These are phyloP conservation scores for Drosophila prolongata DNA, from an alignment of 2,888 invertebrate genomes.

Conservation along the genomic window DNA sequence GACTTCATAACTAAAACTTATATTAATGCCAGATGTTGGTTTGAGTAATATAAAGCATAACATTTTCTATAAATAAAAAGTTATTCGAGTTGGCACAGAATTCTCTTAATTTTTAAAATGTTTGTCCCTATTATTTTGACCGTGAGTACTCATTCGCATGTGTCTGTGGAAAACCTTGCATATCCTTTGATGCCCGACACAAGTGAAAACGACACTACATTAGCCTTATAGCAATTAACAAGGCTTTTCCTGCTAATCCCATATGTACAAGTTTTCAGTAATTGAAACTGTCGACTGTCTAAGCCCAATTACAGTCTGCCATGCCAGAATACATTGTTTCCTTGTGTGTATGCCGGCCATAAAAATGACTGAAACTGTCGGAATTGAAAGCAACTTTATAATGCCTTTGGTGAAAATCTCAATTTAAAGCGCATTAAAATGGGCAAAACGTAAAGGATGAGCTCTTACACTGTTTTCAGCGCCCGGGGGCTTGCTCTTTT, in stretches of 20 bases:
- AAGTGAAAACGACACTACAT: conserved; percentile 55
- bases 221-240: conserved; percentile 55
- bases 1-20: background rate
- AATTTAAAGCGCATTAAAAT: conserved; percentile 49
- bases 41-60: too few species aligned
- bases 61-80: too few species aligned
- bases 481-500: conserved; percentile 58
- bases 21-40: too few species aligned
- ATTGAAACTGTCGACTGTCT: conserved; percentile 56
- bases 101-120: too few species aligned
- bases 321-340: conserved; percentile 13
- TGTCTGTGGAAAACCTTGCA: conserved; percentile 15
- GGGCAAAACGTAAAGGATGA: conserved; percentile 29
- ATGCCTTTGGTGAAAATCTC: conserved; percentile 37
- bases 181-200: conserved; percentile 55
- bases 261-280: conserved; percentile 55
- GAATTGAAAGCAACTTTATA: conserved; percentile 54
- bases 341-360: conserved; percentile 13
- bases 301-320: conserved; percentile 50
- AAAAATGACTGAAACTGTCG: conserved; percentile 40
- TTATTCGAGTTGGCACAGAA: too few species aligned
- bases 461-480: conserved; percentile 5
- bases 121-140: conserved; percentile 3
- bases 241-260: conserved; percentile 53
- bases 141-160: background rate